These are phyloP conservation scores for Ceramica pisi DNA, from an alignment of 2,888 invertebrate species.

Conservation along the genomic window DNA sequence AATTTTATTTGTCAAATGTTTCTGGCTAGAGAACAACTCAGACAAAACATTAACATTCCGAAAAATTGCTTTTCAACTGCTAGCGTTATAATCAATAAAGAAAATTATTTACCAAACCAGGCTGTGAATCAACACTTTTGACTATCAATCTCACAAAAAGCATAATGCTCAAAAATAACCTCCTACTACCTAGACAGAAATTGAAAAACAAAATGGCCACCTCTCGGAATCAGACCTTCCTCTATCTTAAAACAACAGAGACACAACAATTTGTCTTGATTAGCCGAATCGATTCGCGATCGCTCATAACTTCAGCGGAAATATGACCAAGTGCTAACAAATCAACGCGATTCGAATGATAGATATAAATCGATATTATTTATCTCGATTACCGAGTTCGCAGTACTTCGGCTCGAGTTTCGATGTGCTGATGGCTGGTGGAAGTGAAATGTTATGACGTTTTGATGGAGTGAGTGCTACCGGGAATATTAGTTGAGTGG, in stretches of 20 bases:
- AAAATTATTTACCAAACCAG: too few species aligned
- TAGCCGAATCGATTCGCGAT: constrained; percentile 61
- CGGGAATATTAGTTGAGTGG: constrained; percentile 36
- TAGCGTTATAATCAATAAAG: too few species aligned
- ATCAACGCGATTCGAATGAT: constrained; percentile 72
- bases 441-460: constrained; percentile 61
- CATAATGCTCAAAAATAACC: constrained; percentile 9
- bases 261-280: constrained; percentile 58
- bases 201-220: constrained; percentile 27
- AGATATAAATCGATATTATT: constrained; percentile 80
- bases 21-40: too few species aligned
- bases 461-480: constrained; percentile 43
- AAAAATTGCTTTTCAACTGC: neutral
- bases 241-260: constrained; percentile 37
- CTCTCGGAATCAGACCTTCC: constrained; percentile 36
- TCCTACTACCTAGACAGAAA: constrained; percentile 28
- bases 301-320: constrained; percentile 59
- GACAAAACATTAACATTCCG: too few species aligned
- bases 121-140: too few species aligned
- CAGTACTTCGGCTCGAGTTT: constrained; percentile 62
- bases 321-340: constrained; percentile 66
- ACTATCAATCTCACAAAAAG: neutral
- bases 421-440: constrained; percentile 49
- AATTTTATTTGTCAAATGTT: too few species aligned
- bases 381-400: constrained; percentile 77